Evolutionary conservation across 1,140 invertebrate species (phyloP), one percentile per base, ranked within the genome.

Genomic region (Diachasmimorpha longicaudata): DNA sequence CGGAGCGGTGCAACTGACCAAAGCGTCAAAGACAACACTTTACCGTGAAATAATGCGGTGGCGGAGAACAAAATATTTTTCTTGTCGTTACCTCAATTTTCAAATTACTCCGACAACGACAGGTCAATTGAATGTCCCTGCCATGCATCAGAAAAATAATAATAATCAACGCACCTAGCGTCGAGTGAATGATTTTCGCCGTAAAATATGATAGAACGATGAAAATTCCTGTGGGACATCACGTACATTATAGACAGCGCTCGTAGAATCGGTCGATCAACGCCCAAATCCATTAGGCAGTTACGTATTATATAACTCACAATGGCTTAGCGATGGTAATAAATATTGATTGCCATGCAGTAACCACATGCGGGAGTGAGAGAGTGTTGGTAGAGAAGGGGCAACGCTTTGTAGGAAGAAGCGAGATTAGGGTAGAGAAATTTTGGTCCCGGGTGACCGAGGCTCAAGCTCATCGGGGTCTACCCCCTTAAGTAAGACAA

Each of bases 401-500:
- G 36, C 48, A 48, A 72, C 36, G 44, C 25, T 66, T 70, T 66
- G 73, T 70, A 42, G 55, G 70, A 75, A 72, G 67, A 72, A 67
- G 70, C 44, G 63, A 75, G 74, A 78, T 76, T 74, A 77, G 77
- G 79, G 67, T 77, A 75, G 75, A 74, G 78, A 76, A 76, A 79
- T 78, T 80, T 77, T 72, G 70, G 71, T 80, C 79, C 79, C 78
- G 23, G 66, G 79, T 76, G 77, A 73, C 72, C 74, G 69, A 70
- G 72, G 68, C 75, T 76, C 75, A 77, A 75, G 55, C 75, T 78
- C 72, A 79, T 79, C 73, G 75, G 68, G 58, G 58, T 63, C 70
- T 76, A 80, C 70, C 70, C 58, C 68, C 58, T 76, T 80, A 80
- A 80, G 79, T 80, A 80, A 80, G 79, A 80, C 77, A 79, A 80